These are phyloP conservation scores for Perccottus glenii DNA, from an alignment of 2,113 vertebrate genomes.

Conservation along the genomic window DNA sequence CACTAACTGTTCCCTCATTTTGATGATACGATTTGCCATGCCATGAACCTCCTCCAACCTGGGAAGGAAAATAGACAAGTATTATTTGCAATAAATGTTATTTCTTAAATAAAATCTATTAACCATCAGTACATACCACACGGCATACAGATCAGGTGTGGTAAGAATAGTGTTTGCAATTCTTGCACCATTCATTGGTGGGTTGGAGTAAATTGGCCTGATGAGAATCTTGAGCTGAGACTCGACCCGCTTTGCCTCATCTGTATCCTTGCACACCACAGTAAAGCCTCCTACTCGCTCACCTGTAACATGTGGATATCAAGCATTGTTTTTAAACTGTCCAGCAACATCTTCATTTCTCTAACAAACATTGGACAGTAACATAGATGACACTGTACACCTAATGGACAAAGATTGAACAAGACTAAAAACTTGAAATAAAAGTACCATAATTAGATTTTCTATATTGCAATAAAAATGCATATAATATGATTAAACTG, in stretches of 20 bases:
- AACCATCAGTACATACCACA: slow-evolving; percentile 83
- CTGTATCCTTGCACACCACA: slow-evolving; percentile 86
- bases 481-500: slow-evolving; percentile 59
- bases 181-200: slow-evolving; percentile 92
- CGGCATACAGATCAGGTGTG: slow-evolving; percentile 87
- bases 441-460: no score
- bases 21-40: slow-evolving; percentile 96
- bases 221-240: slow-evolving; percentile 98
- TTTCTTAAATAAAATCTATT: not conserved
- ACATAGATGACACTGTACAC: no score
- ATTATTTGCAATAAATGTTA: not conserved
- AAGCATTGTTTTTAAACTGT: not conserved
- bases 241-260: slow-evolving; percentile 94
- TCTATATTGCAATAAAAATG: not conserved
- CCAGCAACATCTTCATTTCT: no score
- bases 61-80: not conserved
- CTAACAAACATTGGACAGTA: no score
- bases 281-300: slow-evolving; percentile 96
- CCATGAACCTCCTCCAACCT: slow-evolving; percentile 93
- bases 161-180: slow-evolving; percentile 91
- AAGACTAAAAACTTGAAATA: not conserved
- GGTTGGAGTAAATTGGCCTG: slow-evolving; percentile 98
- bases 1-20: slow-evolving; percentile 92
- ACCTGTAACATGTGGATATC: slow-evolving; percentile 73
- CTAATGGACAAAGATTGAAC: no score